Conservation (phyloP, 1,140 invertebrate species). For the Pseudomyrmex cubaensis region DNA sequence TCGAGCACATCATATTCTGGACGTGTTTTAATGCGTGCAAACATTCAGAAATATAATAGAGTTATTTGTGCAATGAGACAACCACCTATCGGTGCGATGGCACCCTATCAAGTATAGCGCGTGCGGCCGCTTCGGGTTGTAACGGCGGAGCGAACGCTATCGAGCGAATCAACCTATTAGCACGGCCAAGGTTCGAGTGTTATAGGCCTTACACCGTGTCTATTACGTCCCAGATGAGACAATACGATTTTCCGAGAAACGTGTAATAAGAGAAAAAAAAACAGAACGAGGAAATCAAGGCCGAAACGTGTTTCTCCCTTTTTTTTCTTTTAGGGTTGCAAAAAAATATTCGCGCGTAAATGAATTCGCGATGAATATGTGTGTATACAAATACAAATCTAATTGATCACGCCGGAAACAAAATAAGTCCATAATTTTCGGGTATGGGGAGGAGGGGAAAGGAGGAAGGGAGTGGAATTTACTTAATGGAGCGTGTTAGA, state of each 20-base stretch:
- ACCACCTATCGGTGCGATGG: too few species aligned
- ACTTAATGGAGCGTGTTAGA: slow-evolving; percentile 17
- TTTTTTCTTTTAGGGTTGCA: too few species aligned
- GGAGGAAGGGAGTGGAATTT: too few species aligned
- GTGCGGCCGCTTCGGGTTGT: slow-evolving; percentile 5
- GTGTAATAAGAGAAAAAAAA: background rate
- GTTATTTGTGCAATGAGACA: background rate
- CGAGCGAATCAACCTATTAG: slow-evolving; percentile 81
- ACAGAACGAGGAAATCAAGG: background rate
- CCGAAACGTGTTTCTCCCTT: background rate
- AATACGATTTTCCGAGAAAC: slow-evolving; percentile 23
- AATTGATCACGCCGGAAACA: slow-evolving; percentile 2
- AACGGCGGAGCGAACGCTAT: slow-evolving; percentile 56
- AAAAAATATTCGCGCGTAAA: too few species aligned
- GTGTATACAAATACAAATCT: background rate
- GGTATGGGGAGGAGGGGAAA: background rate
- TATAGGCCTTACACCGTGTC: slow-evolving; percentile 72
- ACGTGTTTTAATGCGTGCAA: too few species aligned
- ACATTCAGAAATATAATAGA: background rate
- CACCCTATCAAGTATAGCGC: slow-evolving; percentile 21
- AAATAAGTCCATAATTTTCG: slow-evolving; percentile 47
- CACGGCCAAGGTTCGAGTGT: slow-evolving; percentile 82
- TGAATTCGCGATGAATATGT: background rate
- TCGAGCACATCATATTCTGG: too few species aligned
- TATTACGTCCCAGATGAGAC: slow-evolving; percentile 31